Evolutionary conservation across 2,113 vertebrate species (phyloP).

Genomic region (Ceratotherium simum): DNA sequence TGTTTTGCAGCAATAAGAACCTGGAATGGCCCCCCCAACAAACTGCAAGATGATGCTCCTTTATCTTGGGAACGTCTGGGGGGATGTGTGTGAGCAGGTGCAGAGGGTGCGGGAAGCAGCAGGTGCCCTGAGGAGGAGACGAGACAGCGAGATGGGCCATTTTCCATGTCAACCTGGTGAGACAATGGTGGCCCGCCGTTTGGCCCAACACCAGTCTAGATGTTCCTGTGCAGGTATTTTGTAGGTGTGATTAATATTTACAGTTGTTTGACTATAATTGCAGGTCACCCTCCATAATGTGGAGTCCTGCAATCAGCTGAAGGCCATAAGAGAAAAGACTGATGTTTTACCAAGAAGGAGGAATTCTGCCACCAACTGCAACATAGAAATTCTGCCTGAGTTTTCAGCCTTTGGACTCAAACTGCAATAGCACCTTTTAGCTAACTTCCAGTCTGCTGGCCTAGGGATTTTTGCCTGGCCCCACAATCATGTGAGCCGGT

Average conservation of each 20-base stretch:
- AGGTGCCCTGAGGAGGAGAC: not conserved
- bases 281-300: not conserved
- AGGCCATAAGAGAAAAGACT: not conserved
- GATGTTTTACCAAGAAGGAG: not conserved
- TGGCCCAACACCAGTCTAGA: not conserved
- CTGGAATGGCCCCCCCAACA: not conserved
- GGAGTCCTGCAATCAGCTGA: not conserved
- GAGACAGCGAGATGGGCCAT: not conserved
- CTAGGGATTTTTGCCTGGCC: not conserved
- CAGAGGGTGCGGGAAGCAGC: not conserved
- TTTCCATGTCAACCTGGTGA: not conserved
- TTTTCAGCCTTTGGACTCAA: not conserved
- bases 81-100: no score
- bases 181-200: no score
- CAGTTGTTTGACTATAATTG: not conserved
- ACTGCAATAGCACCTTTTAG: no score
- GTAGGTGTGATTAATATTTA: not conserved
- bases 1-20: not conserved
- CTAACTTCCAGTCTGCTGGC: no score
- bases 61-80: not conserved
- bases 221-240: not conserved
- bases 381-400: not conserved
- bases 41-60: not conserved
- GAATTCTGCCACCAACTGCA: not conserved
- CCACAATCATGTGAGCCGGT: not conserved